Base-by-base conservation (phyloP, 2,113 vertebrate genomes). In the Turnix velox region DNA sequence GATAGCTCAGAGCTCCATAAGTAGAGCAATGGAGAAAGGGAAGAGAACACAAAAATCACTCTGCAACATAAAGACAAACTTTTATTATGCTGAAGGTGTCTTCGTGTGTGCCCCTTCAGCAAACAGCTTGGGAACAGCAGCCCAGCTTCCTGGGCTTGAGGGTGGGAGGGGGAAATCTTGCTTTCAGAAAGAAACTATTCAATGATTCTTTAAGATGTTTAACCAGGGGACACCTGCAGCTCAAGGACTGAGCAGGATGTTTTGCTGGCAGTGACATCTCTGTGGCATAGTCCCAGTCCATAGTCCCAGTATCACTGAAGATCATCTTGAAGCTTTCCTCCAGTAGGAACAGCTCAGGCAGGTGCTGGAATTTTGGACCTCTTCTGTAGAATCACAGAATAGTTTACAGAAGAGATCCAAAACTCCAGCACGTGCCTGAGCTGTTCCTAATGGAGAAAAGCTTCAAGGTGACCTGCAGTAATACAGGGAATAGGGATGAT, bases 1-100 rank as follows among this genome's bases (percentile, higher is more conserved):
- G 62, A 42, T 2, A 52, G 4, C 0, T 0, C 8, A 40, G 59
- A 77, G 49, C 59, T 88, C 18, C 2, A 1, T 6, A 46, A 62
- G 25, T 35, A 48, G n/a, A 58, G 27, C 45, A 71, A 15, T 25
- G 35, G 33, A 23, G 54, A 65, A 33, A 30, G 23, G 27, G 11
- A 75, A 52, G n/a, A 61, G 45, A 61, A 4, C 0, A 0, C 7
- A 30, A 57, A 66, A 39, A 45, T 51, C 11, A 3, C 27, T 57
- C 24, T 51, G 40, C 67, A 51, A 57, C 74, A 61, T 62, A n/a
- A 73, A 92, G 25, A 28, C 13, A 30, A 30, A 8, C 30, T 63
- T 24, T 11, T 13, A 1, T 58, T 58, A 11, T 6, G 14, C 25
- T 84, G 12, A 39, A 67, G n/a, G 35, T 39, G 27, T 49, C 25